Evolutionary conservation across 2,888 invertebrate species (phyloP).

Genomic region (Terebella lapidaria): DNA sequence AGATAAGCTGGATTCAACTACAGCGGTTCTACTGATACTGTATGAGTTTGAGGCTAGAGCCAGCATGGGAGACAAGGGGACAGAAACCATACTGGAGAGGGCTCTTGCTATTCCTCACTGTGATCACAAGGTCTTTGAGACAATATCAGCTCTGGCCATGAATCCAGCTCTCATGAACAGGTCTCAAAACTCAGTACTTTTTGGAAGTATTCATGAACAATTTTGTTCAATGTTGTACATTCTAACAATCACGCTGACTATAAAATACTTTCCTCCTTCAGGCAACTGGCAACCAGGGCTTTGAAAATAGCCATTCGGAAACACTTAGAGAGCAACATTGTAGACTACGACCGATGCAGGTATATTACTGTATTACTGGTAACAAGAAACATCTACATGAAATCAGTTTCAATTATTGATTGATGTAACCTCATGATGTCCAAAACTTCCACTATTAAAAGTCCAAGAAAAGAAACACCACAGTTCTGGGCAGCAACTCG

Average conservation of each 20-base stretch:
- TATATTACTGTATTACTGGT: conserved; percentile 11
- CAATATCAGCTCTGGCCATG: conserved; percentile 34
- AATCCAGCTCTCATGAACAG: background rate
- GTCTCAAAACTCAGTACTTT: too few relatives aligned
- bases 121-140: conserved; percentile 46
- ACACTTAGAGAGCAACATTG: conserved; percentile 32
- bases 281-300: conserved; percentile 25
- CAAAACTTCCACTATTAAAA: too few relatives aligned
- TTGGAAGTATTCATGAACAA: too few relatives aligned
- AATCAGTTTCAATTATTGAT: too few relatives aligned
- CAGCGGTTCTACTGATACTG: conserved; percentile 36
- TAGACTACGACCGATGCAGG: conserved; percentile 42
- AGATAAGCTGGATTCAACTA: conserved; percentile 24
- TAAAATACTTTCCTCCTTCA: background rate
- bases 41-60: conserved; percentile 48
- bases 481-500: too few relatives aligned
- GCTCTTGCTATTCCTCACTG: conserved; percentile 33
- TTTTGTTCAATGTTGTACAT: background rate
- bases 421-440: too few relatives aligned
- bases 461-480: too few relatives aligned
- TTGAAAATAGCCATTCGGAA: conserved; percentile 46
- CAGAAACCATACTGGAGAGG: conserved; percentile 39
- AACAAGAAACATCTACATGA: too few relatives aligned
- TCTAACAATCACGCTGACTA: background rate
- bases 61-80: conserved; percentile 33